phyloP scores from a whole-genome alignment of 2,888 invertebrate genomes.

The Stictocephala bisonia region DNA sequence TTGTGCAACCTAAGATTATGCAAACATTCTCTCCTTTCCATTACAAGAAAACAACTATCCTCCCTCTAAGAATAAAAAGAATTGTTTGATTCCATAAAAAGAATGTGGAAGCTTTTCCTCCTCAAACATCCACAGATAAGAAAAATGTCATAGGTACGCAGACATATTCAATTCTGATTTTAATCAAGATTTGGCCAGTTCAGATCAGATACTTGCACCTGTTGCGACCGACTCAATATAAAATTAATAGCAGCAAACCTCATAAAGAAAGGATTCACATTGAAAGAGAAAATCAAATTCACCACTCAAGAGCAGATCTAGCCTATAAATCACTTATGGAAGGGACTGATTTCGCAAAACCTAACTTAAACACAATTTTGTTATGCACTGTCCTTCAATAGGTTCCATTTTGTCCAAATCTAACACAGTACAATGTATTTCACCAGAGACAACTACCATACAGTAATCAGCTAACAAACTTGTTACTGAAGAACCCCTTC shows the following conservation, averaged over 20 bases:
- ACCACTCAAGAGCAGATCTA: slow-evolving; percentile 1
- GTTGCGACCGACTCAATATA: not conserved
- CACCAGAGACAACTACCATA: slow-evolving; percentile 33
- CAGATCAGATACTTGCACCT: slow-evolving; percentile 38
- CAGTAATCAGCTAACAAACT: no score
- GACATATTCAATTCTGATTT: slow-evolving; percentile 13
- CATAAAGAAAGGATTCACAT: not conserved
- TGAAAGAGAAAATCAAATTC: not conserved
- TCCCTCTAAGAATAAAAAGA: not conserved
- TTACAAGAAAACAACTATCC: slow-evolving; percentile 12
- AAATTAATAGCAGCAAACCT: not conserved
- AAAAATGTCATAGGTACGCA: not conserved
- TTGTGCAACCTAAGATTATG: no score
- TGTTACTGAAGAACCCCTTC: no score
- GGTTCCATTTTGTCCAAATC: slow-evolving; percentile 30
- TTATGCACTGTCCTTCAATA: slow-evolving; percentile 27
- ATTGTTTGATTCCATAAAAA: not conserved
- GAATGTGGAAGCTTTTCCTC: not conserved
- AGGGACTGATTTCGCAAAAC: not conserved
- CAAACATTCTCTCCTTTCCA: slow-evolving; percentile 3
- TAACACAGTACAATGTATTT: slow-evolving; percentile 28
- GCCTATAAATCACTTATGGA: slow-evolving; percentile 9
- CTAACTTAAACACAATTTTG: not conserved
- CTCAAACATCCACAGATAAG: not conserved
- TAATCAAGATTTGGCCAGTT: slow-evolving; percentile 45